A percentile compares a stretch with the other conserved stretches of the same genome.
These are phyloP conservation scores for Drosophila macrospina DNA, from an alignment of 2,888 invertebrate species.

Conservation along the genomic window DNA sequence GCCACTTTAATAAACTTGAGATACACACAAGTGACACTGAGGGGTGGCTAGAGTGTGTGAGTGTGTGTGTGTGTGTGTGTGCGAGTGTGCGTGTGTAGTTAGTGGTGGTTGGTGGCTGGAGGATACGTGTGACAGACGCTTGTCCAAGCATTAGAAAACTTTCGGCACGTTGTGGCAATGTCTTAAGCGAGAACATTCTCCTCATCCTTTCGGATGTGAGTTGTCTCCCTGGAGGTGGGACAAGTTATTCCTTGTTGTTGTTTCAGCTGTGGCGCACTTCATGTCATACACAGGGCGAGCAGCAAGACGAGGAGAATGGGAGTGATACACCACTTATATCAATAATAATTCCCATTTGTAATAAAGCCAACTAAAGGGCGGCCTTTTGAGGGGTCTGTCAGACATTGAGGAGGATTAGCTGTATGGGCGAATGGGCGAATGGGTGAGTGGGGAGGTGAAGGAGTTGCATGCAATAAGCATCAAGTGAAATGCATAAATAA, in stretches of 20 bases:
- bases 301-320: not conserved
- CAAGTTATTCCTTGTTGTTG: slow-evolving; percentile 47
- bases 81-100: slow-evolving; percentile 13
- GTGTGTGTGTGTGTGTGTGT: slow-evolving; percentile 6
- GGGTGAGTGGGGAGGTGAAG: not conserved
- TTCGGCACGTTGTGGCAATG: slow-evolving; percentile 73
- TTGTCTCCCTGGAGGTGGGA: slow-evolving; percentile 51
- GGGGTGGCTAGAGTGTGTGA: slow-evolving; percentile 7
- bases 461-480: slow-evolving; percentile 46
- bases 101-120: slow-evolving; percentile 12
- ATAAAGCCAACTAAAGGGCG: slow-evolving; percentile 49
- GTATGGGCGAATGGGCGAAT: not conserved
- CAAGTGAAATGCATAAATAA: slow-evolving; percentile 72
- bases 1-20: slow-evolving; percentile 81
- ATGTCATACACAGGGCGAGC: slow-evolving; percentile 19
- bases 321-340: slow-evolving; percentile 61
- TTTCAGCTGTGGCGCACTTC: slow-evolving; percentile 33
- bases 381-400: slow-evolving; percentile 23
- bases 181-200: slow-evolving; percentile 41
- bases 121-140: slow-evolving; percentile 58
- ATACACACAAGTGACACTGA: slow-evolving; percentile 48
- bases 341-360: slow-evolving; percentile 71
- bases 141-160: slow-evolving; percentile 63
- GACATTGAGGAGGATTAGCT: slow-evolving; percentile 3
- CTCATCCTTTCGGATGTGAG: slow-evolving; percentile 1